A percentile compares a stretch with the other conserved stretches of the same genome.
These are phyloP conservation scores for Chymomyza costata DNA, from an alignment of 1,140 invertebrate genomes.

Conservation along the genomic window DNA sequence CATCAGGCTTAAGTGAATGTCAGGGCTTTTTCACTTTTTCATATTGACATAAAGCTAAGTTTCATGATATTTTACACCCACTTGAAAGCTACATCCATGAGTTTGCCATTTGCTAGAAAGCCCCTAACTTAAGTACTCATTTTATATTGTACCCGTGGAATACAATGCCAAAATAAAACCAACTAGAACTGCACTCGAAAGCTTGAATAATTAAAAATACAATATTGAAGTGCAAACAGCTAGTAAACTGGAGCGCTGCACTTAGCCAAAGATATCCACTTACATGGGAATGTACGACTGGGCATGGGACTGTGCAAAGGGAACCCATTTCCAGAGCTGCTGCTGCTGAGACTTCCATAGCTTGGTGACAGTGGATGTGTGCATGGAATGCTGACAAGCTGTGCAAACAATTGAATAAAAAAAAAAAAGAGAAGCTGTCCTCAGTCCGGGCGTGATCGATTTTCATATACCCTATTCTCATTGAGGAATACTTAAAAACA, in stretches of 20 bases:
- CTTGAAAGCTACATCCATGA: too few species aligned
- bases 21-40: too few species aligned
- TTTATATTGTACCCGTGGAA: constrained; percentile 4
- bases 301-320: too few species aligned
- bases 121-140: constrained; percentile 41
- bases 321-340: too few species aligned
- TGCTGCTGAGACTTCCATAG: too few species aligned
- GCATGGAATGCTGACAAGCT: constrained; percentile 40
- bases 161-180: constrained; percentile 21
- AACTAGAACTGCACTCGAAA: constrained; percentile 35
- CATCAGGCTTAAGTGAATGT: too few species aligned
- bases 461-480: too few species aligned
- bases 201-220: constrained; percentile 59
- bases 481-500: too few species aligned
- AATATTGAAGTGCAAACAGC: constrained; percentile 57
- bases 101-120: constrained; percentile 40
- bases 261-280: constrained; percentile 55
- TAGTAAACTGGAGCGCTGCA: constrained; percentile 39
- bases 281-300: constrained; percentile 11
- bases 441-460: too few species aligned
- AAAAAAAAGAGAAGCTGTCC: constrained; percentile 21
- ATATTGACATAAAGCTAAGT: too few species aligned
- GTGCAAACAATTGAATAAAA: constrained; percentile 44
- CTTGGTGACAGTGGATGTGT: constrained; percentile 21
- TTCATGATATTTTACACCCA: too few species aligned